Conservation (phyloP, 2,888 invertebrate species). For the Villa cingulata region DNA sequence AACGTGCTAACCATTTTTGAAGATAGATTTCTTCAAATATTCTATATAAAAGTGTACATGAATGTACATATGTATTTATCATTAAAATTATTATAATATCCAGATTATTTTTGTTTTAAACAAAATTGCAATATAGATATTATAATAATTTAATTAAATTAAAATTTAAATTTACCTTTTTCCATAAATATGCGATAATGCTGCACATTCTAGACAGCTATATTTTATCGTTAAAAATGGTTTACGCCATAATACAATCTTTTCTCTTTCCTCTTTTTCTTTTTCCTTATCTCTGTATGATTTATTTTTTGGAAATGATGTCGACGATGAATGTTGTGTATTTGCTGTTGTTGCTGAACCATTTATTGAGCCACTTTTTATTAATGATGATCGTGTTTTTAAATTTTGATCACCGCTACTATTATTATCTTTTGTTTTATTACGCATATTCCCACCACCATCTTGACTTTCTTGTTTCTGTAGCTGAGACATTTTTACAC, state of each 20-base stretch:
- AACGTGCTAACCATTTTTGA: no score
- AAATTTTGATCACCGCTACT: slow-evolving; percentile 7
- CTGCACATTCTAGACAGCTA: slow-evolving; percentile 58
- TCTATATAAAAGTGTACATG: no score
- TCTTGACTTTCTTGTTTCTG: slow-evolving; percentile 14
- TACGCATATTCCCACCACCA: not conserved
- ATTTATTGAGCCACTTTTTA: slow-evolving; percentile 8
- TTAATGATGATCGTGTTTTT: slow-evolving; percentile 3
- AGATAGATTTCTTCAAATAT: no score
- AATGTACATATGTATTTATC: no score
- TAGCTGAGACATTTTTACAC: slow-evolving; percentile 19
- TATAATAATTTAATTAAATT: no score
- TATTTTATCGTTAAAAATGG: slow-evolving; percentile 69
- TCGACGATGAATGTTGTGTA: slow-evolving; percentile 1
- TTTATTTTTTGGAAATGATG: slow-evolving; percentile 25
- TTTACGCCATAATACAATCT: slow-evolving; percentile 65
- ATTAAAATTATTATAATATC: no score
- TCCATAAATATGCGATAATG: slow-evolving; percentile 45
- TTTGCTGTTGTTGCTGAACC: slow-evolving; percentile 18
- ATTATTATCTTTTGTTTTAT: slow-evolving; percentile 5
- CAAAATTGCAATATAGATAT: no score
- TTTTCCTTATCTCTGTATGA: slow-evolving; percentile 28
- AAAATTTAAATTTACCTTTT: slow-evolving; percentile 44
- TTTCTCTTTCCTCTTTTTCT: slow-evolving; percentile 46
- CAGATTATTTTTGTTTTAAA: no score